A percentile compares a stretch with the other conserved stretches of the same genome.
These are phyloP conservation scores for Seriola rivoliana DNA, from an alignment of 2,113 vertebrate species.

Conservation along the genomic window DNA sequence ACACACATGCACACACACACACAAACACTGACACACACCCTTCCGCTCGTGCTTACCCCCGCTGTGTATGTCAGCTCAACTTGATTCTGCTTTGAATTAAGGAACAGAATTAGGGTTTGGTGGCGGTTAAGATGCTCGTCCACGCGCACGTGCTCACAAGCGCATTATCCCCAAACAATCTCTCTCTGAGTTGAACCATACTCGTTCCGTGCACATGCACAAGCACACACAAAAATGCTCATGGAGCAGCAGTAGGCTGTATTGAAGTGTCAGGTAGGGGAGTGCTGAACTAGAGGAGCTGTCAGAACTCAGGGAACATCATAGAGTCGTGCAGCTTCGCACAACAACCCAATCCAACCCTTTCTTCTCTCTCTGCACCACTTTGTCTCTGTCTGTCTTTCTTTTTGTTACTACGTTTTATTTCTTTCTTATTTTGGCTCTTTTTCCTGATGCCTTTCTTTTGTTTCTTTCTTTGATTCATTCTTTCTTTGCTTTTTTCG, in stretches of 20 bases:
- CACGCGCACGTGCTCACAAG: neutral
- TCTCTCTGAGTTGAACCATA: conserved; percentile 15
- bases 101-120: conserved; percentile 69
- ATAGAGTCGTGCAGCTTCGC: conserved; percentile 52
- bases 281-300: conserved; percentile 70
- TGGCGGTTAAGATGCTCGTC: conserved; percentile 59
- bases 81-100: conserved; percentile 79
- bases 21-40: conserved; percentile 14
- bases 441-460: neutral
- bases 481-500: neutral
- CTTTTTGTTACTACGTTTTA: conserved; percentile 21
- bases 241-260: conserved; percentile 50
- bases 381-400: conserved; percentile 45
- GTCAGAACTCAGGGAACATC: conserved; percentile 73
- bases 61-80: conserved; percentile 73
- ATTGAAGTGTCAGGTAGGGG: conserved; percentile 74
- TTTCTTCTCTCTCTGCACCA: conserved; percentile 53
- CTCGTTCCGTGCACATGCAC: neutral
- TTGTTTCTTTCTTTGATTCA: neutral
- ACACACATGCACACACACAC: conserved; percentile 38
- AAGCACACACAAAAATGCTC: conserved; percentile 27
- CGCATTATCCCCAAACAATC: conserved; percentile 38
- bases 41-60: conserved; percentile 48
- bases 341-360: conserved; percentile 60
- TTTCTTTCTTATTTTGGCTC: neutral